Conservation (phyloP, 2,888 invertebrate genomes). For the Drosophila crucigera region DNA sequence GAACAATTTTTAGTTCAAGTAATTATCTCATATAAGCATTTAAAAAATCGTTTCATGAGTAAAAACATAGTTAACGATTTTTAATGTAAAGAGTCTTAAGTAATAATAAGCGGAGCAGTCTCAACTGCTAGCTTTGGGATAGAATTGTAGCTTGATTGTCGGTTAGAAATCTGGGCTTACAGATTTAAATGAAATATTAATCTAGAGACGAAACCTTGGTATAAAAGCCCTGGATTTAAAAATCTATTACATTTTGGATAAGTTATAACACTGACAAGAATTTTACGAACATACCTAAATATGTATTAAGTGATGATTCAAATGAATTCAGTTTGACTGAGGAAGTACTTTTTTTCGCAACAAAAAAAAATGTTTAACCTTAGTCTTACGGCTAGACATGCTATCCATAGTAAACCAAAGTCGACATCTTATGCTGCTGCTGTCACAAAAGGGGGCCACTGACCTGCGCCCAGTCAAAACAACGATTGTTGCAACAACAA, state of each 20-base stretch:
- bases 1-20: background rate
- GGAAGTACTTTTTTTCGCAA: background rate
- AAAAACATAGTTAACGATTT: background rate
- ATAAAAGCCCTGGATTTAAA: background rate
- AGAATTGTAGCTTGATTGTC: background rate
- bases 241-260: background rate
- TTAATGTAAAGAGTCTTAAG: background rate
- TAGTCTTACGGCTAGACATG: background rate
- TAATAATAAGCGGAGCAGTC: background rate
- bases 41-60: background rate
- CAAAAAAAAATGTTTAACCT: background rate
- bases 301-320: background rate
- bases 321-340: background rate
- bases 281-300: background rate
- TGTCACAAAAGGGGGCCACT: conserved; percentile 26
- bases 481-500: conserved; percentile 15
- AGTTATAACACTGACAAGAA: background rate
- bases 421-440: background rate
- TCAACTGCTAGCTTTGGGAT: background rate
- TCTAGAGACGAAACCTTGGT: background rate
- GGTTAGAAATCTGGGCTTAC: too few species aligned
- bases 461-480: conserved; percentile 39
- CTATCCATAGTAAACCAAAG: background rate
- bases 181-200: background rate
- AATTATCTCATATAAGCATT: background rate